Evolutionary conservation across 1,140 invertebrate species (phyloP), one percentile per base, ranked within the genome.

Genomic region (Apis cerana): DNA sequence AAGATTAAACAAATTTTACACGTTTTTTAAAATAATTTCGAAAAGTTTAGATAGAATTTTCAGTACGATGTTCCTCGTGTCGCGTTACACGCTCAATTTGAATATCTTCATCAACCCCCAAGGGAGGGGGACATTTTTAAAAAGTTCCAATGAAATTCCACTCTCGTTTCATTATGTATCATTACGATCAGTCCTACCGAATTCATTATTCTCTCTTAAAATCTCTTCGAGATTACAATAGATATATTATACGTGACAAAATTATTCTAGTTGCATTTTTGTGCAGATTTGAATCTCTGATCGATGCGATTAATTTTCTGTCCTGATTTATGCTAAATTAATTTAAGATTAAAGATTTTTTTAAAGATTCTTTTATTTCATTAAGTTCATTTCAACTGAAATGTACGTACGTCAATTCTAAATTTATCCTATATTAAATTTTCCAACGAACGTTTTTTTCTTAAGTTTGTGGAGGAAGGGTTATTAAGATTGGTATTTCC

Each of bases 161-260:
- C 72, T 81, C 78, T 81, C 78, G 71, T 86, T 81, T 81, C 87
- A 87, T 89, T 89, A 87, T 62, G 23, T 71, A 78, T 67, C 85
- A 89, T 89, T 89, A 88, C 87, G 59, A 61, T 80, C 74, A 82
- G 64, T 64, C 54, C 76, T 80, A 59, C 67, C 62, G 78, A 89
- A 88, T 82, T 70, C 78, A 89, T 90, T 88, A 85, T 88, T 87
- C 80, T 80, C 87, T 84, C 65, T 83, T 82, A 80, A 78, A 43
- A 65, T 64, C 71, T 83, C 75, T 74, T 64, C 61, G 75, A 56
- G 76, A 9, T 8, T 8, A 4, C 2, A n/a, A 15, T 21, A 33
- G 13, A 0, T 12, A 0, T 12, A 9, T 19, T 17, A 10, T 8
- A 50, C 67, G 13, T 10, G 77, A 74, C 84, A 72, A 68, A 86